These are phyloP conservation scores for Copidosoma aretas DNA, from an alignment of 2,888 invertebrate species.

Conservation along the genomic window DNA sequence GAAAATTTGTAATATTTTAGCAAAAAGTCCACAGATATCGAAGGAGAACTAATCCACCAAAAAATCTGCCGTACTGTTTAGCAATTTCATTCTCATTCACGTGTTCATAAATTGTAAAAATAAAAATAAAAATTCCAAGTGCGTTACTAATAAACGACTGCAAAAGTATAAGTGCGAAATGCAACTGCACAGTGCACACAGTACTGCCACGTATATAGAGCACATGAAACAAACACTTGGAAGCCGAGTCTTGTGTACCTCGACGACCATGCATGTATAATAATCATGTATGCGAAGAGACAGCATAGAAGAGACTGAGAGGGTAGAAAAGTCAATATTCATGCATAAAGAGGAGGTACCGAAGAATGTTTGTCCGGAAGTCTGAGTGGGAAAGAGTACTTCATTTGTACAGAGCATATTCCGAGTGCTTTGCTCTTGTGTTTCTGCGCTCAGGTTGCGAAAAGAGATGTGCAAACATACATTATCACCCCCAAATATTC, in stretches of 20 bases:
- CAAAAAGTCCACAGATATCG: background rate
- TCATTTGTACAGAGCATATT: constrained; percentile 26
- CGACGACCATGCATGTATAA: too few relatives aligned
- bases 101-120: too few relatives aligned
- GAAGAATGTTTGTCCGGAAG: constrained; percentile 23
- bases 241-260: too few relatives aligned
- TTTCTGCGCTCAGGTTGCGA: too few relatives aligned
- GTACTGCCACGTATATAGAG: background rate
- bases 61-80: background rate
- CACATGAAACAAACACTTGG: background rate
- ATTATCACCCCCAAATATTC: too few relatives aligned
- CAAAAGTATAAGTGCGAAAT: too few relatives aligned
- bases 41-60: background rate
- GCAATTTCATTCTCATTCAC: background rate
- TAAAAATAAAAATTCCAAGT: too few relatives aligned
- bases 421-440: constrained; percentile 11
- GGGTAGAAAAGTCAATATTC: constrained; percentile 22
- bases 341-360: constrained; percentile 14
- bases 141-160: too few relatives aligned
- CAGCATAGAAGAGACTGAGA: background rate
- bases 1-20: background rate
- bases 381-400: constrained; percentile 16
- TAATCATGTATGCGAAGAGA: too few relatives aligned
- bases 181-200: background rate
- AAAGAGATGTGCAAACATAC: too few relatives aligned